These are phyloP conservation scores for Gallinago solitaria DNA, from an alignment of 2,797 vertebrate species.

Conservation along the genomic window DNA sequence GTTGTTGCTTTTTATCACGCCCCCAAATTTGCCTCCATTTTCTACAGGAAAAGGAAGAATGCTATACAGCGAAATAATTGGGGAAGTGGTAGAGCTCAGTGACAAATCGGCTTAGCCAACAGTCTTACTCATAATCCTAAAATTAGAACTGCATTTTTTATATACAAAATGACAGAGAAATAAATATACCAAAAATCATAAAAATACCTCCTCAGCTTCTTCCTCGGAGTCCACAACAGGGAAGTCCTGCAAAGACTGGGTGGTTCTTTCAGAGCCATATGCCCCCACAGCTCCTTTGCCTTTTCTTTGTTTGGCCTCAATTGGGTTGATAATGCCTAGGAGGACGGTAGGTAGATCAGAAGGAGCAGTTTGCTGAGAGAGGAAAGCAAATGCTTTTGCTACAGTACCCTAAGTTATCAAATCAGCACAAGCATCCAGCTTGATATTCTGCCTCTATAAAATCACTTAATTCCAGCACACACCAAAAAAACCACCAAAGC, in stretches of 20 bases:
- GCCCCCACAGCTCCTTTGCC: conserved; percentile 97
- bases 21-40: not conserved
- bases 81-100: not conserved
- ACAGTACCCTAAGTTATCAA: rapidly evolving
- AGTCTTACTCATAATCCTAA: rapidly evolving
- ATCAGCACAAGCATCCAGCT: not conserved
- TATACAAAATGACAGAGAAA: not conserved
- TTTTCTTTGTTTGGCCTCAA: conserved; percentile 95
- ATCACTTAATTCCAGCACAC: not conserved
- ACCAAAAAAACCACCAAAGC: not conserved
- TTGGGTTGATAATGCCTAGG: conserved; percentile 92
- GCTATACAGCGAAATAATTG: not conserved
- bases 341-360: not conserved
- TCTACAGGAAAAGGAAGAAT: not conserved
- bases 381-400: not conserved
- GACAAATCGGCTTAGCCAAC: rapidly evolving
- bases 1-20: not conserved
- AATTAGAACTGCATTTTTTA: not conserved
- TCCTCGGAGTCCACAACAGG: conserved; percentile 94
- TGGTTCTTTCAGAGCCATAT: conserved; percentile 92
- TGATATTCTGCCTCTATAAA: not conserved
- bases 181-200: not conserved
- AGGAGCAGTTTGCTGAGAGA: not conserved
- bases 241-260: conserved; percentile 94
- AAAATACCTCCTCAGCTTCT: conserved; percentile 91